A percentile compares a stretch with the other conserved stretches of the same genome.
These are phyloP conservation scores for Bos indicus DNA, from an alignment of 2,113 vertebrate species.

Conservation along the genomic window DNA sequence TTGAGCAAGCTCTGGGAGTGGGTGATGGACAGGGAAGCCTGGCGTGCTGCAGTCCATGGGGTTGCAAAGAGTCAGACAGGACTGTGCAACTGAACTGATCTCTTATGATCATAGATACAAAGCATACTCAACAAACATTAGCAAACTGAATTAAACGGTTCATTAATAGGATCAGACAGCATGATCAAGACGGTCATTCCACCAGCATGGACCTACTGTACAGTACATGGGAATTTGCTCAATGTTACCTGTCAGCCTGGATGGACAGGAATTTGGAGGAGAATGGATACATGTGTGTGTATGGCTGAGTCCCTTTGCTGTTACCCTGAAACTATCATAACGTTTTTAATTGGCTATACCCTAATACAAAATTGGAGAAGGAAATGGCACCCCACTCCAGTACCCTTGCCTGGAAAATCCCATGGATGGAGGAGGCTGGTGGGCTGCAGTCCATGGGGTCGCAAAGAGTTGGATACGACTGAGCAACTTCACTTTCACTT, in stretches of 20 bases:
- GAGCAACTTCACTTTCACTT: too few species aligned
- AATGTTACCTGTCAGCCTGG: background rate
- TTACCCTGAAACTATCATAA: background rate
- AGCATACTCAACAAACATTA: background rate
- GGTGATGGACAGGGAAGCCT: background rate
- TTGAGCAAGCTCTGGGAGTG: background rate
- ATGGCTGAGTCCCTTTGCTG: background rate
- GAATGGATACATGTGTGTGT: background rate
- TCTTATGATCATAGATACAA: background rate
- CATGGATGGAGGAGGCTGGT: too few species aligned
- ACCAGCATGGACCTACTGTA: background rate
- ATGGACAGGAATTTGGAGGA: background rate
- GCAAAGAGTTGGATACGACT: too few species aligned
- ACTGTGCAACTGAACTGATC: background rate
- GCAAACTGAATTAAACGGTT: background rate
- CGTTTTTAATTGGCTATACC: background rate
- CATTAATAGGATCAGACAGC: background rate
- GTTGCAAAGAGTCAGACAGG: background rate
- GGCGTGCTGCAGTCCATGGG: background rate
- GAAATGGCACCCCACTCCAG: background rate
- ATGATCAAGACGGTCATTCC: background rate
- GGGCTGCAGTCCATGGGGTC: too few species aligned
- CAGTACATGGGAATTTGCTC: background rate
- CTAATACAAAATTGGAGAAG: background rate
- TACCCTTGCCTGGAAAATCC: too few species aligned